These are phyloP conservation scores for Acanthiza pusilla DNA, from an alignment of 2,797 vertebrate genomes.

Conservation along the genomic window DNA sequence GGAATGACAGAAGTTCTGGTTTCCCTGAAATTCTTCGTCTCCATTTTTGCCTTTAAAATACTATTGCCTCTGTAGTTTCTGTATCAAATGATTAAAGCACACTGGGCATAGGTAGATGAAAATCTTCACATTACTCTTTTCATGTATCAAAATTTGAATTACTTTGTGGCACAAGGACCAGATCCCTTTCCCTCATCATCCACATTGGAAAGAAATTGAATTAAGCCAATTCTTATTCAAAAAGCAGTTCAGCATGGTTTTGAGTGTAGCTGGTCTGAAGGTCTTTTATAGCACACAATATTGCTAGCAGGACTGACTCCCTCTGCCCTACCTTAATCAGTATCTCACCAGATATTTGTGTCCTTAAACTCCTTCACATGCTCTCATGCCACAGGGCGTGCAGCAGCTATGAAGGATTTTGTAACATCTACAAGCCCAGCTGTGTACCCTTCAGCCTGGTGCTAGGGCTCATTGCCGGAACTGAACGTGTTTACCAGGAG, in stretches of 20 bases:
- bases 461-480: not conserved
- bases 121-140: not conserved
- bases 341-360: not conserved
- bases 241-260: not conserved
- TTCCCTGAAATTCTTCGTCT: not conserved
- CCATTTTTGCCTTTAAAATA: not conserved
- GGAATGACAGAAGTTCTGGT: not conserved
- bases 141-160: not conserved
- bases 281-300: not conserved
- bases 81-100: not conserved
- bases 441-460: not conserved
- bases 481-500: not conserved
- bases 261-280: not conserved
- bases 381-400: not conserved
- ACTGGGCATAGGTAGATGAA: not conserved
- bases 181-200: not conserved
- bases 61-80: not conserved
- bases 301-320: fast-evolving
- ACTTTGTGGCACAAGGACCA: not conserved
- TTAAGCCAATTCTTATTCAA: not conserved
- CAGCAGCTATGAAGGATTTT: not conserved
- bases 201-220: not conserved
- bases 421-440: not conserved
- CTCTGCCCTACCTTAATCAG: not conserved
- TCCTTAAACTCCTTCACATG: not conserved